Conservation (phyloP, 1,140 invertebrate species). For the Bursaphelenchus mucronatus region DNA sequence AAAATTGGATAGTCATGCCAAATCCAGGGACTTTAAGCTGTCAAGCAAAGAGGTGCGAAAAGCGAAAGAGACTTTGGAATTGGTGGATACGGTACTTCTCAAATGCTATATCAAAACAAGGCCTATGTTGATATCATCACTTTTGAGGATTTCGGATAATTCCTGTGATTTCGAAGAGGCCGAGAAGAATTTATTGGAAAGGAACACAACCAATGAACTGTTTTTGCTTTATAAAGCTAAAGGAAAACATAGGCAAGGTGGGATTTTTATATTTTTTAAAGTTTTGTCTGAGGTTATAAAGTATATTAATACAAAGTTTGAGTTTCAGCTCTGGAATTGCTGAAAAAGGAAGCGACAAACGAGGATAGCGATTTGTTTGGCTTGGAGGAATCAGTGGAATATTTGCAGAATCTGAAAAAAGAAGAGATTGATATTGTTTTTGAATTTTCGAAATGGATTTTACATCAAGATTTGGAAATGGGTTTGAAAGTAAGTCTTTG, state of each 20-base stretch:
- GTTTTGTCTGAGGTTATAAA: slow-evolving; percentile 11
- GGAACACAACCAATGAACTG: slow-evolving; percentile 83
- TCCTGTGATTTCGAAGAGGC: slow-evolving; percentile 89
- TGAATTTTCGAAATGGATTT: slow-evolving; percentile 87
- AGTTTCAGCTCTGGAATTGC: slow-evolving; percentile 73
- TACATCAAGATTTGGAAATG: slow-evolving; percentile 35
- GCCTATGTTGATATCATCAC: slow-evolving; percentile 81
- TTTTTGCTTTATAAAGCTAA: slow-evolving; percentile 92
- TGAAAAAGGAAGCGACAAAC: slow-evolving; percentile 75
- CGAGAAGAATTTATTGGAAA: slow-evolving; percentile 77
- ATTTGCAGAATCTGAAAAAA: slow-evolving; percentile 81
- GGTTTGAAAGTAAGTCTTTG: slow-evolving; percentile 60
- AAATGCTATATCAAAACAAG: slow-evolving; percentile 70
- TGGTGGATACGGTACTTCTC: slow-evolving; percentile 70
- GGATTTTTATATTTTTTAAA: background rate
- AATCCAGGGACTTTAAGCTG: slow-evolving; percentile 26
- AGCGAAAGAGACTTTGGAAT: slow-evolving; percentile 27
- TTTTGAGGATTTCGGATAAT: slow-evolving; percentile 79
- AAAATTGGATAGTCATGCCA: slow-evolving; percentile 12
- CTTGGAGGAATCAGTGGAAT: slow-evolving; percentile 77
- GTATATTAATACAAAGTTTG: slow-evolving; percentile 16
- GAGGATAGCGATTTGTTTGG: slow-evolving; percentile 75
- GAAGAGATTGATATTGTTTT: slow-evolving; percentile 85
- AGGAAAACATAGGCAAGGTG: slow-evolving; percentile 76
- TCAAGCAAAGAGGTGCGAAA: slow-evolving; percentile 31